Conservation (phyloP, 2,797 vertebrate genomes). For the Galagoides demidoff region DNA sequence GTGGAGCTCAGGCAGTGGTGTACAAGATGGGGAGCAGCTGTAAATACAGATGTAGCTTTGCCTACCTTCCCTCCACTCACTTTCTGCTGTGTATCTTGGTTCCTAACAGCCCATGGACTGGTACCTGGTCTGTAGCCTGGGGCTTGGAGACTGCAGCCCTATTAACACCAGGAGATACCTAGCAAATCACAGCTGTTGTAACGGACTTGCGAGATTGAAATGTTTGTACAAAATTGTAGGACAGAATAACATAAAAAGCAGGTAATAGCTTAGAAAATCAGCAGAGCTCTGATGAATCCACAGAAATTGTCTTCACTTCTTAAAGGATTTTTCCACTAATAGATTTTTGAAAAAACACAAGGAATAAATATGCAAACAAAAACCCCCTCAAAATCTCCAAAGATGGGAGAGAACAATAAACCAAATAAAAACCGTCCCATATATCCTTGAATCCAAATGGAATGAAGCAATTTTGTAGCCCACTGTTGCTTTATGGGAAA, state of each 20-base stretch:
- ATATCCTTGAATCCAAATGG: background rate
- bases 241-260: background rate
- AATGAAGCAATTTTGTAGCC: background rate
- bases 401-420: background rate
- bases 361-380: background rate
- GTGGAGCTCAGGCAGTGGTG: no score
- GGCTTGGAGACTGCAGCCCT: background rate
- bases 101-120: no score
- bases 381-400: background rate
- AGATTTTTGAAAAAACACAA: background rate
- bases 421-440: background rate
- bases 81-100: no score
- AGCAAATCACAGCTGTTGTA: background rate
- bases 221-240: background rate
- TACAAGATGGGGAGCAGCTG: no score
- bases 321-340: background rate
- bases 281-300: background rate
- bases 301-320: background rate
- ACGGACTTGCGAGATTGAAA: background rate
- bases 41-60: no score
- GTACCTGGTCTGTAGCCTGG: no score
- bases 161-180: background rate
- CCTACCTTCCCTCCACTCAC: no score
- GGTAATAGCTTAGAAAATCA: background rate
- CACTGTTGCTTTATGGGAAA: background rate